Conservation (phyloP, 2,888 invertebrate genomes). For the Ceramica pisi region DNA sequence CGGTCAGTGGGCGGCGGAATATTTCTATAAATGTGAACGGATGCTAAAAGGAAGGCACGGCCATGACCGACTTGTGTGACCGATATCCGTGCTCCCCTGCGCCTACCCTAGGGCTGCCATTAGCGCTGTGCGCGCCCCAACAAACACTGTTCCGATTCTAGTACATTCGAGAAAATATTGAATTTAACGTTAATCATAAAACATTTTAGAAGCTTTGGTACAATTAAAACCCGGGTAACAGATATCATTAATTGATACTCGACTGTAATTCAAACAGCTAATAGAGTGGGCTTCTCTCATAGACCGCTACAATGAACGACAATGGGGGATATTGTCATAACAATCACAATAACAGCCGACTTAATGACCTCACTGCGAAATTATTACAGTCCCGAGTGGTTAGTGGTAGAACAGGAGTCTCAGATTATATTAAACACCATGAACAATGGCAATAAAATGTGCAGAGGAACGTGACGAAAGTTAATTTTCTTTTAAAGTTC, state of each 20-base stretch:
- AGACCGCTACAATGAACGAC: slow-evolving; percentile 29
- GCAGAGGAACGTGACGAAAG: slow-evolving; percentile 35
- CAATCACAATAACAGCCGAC: slow-evolving; percentile 41
- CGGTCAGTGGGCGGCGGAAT: slow-evolving; percentile 65
- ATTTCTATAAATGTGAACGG: slow-evolving; percentile 70
- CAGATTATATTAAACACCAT: slow-evolving; percentile 43
- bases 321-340: slow-evolving; percentile 45
- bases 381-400: slow-evolving; percentile 31
- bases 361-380: slow-evolving; percentile 37
- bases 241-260: slow-evolving; percentile 36
- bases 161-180: slow-evolving; percentile 11
- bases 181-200: slow-evolving; percentile 2
- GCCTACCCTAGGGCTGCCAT: slow-evolving; percentile 62
- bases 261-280: slow-evolving; percentile 31
- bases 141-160: slow-evolving; percentile 30
- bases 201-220: background rate
- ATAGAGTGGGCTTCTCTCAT: slow-evolving; percentile 31
- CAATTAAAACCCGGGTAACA: slow-evolving; percentile 14
- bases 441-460: slow-evolving; percentile 39
- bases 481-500: slow-evolving; percentile 53
- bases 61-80: slow-evolving; percentile 84
- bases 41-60: slow-evolving; percentile 74
- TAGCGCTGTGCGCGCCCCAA: slow-evolving; percentile 47
- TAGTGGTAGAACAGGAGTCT: slow-evolving; percentile 17
- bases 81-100: slow-evolving; percentile 75